These are phyloP conservation scores for Lanius collurio DNA, from an alignment of 2,113 vertebrate genomes.

Conservation along the genomic window DNA sequence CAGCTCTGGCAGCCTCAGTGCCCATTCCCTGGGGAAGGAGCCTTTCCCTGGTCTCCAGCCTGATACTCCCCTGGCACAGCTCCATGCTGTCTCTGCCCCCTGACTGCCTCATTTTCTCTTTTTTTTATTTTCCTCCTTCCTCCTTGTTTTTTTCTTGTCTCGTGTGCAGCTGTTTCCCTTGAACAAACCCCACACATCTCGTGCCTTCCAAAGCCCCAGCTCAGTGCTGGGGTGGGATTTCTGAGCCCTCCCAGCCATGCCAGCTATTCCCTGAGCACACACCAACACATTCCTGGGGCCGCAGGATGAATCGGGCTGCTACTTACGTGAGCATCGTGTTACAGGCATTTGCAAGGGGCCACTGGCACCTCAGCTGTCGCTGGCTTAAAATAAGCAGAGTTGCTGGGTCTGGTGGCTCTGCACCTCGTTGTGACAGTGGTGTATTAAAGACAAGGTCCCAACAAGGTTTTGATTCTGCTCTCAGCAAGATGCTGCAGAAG, in stretches of 20 bases:
- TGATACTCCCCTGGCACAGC: background rate
- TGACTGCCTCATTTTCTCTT: background rate
- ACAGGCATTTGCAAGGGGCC: background rate
- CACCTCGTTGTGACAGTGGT: background rate
- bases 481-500: slow-evolving; percentile 21
- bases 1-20: background rate
- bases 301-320: background rate
- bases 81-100: background rate
- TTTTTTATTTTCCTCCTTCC: background rate
- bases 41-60: fast-evolving
- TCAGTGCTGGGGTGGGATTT: background rate
- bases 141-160: too few relatives aligned
- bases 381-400: slow-evolving; percentile 40
- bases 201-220: background rate
- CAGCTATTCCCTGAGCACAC: background rate
- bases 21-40: background rate
- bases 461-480: slow-evolving; percentile 29
- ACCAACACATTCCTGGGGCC: background rate
- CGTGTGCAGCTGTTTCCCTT: background rate
- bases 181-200: background rate
- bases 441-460: background rate
- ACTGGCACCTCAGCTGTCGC: slow-evolving; percentile 34
- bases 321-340: background rate
- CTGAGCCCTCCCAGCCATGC: background rate
- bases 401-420: background rate